Evolutionary conservation across 2,888 invertebrate species (phyloP), one percentile per base, ranked within the genome.

Genomic region (Noctua janthina): DNA sequence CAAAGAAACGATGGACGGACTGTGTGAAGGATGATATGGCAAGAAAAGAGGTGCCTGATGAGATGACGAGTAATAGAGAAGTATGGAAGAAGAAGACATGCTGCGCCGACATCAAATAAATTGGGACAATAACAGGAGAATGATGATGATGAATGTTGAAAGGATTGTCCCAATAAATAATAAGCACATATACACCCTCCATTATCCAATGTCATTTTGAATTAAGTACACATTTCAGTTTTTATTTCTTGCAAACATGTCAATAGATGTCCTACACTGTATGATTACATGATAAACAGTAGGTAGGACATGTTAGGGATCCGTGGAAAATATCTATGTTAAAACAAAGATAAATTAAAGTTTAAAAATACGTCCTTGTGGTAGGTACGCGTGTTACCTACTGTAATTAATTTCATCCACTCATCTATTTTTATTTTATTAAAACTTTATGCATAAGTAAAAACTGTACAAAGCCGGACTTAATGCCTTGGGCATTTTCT

Each of bases 161-260:
- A 73, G 3, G 20, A n/a, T 7, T 74, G 43, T 85, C 81, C 51
- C 7, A 13, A 43, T 3, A 43, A 85, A 67, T 39, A 39, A n/a
- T 3, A 15, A 43, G 20, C 2, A 13, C 15, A 75, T 81, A 39
- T 29, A 39, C 87, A 72, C 80, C 74, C 49, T 73, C 8, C 49
- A 17, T 35, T 59, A 59, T 74, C 20, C 56, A 76, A 74, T 84
- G 70, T 49, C 74, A 69, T 76, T 70, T 51, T 39, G 20, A 72
- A 67, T 39, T 84, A 79, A 69, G 67, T 79, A 79, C 64, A 78
- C 64, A 76, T 59, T 74, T 70, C 62, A 78, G 62, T 70, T 75
- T 87, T 76, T 72, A 79, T 49, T 84, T 88, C 81, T 54, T 35
- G 39, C 77, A 85, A 85, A 86, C 70, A 81, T 74, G 85, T 70